Evolutionary conservation across 2,113 vertebrate species (phyloP), one percentile per base, ranked within the genome.

Genomic region (Phaethon lepturus): DNA sequence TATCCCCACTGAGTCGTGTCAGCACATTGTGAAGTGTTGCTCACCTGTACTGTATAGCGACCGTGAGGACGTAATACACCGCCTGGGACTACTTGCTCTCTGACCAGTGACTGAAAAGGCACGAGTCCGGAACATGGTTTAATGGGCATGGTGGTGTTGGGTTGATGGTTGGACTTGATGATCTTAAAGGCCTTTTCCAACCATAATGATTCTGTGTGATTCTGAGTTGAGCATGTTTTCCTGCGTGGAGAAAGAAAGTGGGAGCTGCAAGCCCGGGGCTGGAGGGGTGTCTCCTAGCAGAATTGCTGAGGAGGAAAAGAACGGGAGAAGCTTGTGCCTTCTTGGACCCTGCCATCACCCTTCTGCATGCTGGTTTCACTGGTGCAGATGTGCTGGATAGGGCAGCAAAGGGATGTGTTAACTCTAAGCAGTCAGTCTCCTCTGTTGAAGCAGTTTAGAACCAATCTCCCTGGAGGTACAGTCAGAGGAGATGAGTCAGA

Each of bases 61-160:
- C 94, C 60, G 11, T 45, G 90, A 97, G 91, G 86, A 93, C 0
- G 1, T 91, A 98, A 98, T 97, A 97, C 97, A 93, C 82, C 96
- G 89, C 91, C 96, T 94, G 92, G 97, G 95, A 50, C 17, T 23
- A 25, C 25, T 47, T 66, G 47, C 47, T 74, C 19, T 66, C 52
- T 88, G 63, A 26, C 67, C 55, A 56, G 47, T 75, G 58, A 73
- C 67, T 92, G 82, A 38, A 76, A 94, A 91, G 19, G 20, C 63
- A 80, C 0, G 4, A 35, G 52, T 26, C 0, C 38, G 38, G 38
- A 38, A 38, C 38, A 38, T 38, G 38, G 38, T 38, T 38, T 38
- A 38, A 8, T 8, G 38, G 38, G 38, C 38, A 38, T 38, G 38
- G 38, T 38, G 38, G 38, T 38, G 38, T 38, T 38, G 38, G 38